These are phyloP conservation scores for Anastatus disparis DNA, from an alignment of 1,140 invertebrate species.

Conservation along the genomic window DNA sequence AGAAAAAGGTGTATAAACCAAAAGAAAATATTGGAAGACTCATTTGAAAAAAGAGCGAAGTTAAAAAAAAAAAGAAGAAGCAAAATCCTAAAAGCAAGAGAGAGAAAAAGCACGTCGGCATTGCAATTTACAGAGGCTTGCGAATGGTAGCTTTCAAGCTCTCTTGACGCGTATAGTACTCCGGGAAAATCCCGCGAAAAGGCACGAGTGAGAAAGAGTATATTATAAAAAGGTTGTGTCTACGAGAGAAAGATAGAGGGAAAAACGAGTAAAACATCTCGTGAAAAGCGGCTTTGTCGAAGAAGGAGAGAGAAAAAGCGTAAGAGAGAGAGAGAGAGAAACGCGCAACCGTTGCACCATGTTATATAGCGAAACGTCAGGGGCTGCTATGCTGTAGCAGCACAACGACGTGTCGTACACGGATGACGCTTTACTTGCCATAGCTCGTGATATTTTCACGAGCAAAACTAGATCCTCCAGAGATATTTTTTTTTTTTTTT, in stretches of 20 bases:
- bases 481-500: conserved; percentile 3
- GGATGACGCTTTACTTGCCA: no score
- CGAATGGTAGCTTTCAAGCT: neutral
- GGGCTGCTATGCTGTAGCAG: no score
- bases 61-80: neutral
- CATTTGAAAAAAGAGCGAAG: no score
- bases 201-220: neutral
- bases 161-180: neutral
- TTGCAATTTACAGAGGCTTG: conserved; percentile 13
- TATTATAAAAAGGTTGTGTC: no score
- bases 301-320: no score
- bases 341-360: neutral
- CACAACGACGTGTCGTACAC: no score
- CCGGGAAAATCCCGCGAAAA: neutral
- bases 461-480: conserved; percentile 30
- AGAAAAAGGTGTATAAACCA: neutral
- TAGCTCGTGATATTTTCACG: conserved; percentile 34
- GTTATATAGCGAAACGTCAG: neutral
- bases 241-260: neutral
- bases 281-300: conserved; percentile 14
- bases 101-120: neutral
- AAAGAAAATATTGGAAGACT: no score
- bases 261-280: neutral
- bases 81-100: neutral
- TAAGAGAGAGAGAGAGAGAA: no score